Conservation (phyloP, 2,888 invertebrate genomes). For the Helleia helle region DNA sequence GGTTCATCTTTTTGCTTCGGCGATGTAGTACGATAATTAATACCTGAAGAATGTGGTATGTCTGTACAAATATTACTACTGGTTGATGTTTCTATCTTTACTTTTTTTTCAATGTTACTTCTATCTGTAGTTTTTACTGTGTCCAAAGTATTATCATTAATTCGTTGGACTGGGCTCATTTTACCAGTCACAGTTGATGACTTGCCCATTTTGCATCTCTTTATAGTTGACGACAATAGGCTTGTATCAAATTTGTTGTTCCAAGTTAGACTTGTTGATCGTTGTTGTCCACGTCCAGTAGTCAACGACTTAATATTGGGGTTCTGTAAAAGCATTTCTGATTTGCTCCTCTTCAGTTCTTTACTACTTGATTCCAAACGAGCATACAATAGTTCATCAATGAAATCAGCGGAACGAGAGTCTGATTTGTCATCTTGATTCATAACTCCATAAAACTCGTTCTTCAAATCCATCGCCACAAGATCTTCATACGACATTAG, state of each 20-base stretch:
- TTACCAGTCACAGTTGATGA: constrained; percentile 58
- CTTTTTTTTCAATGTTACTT: constrained; percentile 43
- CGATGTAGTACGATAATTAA: constrained; percentile 53
- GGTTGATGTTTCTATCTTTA: constrained; percentile 40
- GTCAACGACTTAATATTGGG: constrained; percentile 63
- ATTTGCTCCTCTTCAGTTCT: constrained; percentile 78
- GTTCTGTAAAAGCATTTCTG: constrained; percentile 74
- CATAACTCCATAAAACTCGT: constrained; percentile 70
- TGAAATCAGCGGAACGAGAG: constrained; percentile 66
- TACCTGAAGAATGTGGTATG: constrained; percentile 55
- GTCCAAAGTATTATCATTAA: constrained; percentile 45
- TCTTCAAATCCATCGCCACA: constrained; percentile 76
- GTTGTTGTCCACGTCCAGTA: constrained; percentile 74
- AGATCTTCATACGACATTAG: constrained; percentile 80
- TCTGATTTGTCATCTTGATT: constrained; percentile 64
- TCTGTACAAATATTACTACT: constrained; percentile 44
- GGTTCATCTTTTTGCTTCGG: constrained; percentile 56
- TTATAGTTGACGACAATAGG: constrained; percentile 74
- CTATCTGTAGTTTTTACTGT: constrained; percentile 47
- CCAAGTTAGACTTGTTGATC: constrained; percentile 80
- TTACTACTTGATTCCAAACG: constrained; percentile 63
- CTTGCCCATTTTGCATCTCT: constrained; percentile 78
- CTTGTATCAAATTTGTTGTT: constrained; percentile 80
- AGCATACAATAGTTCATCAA: constrained; percentile 72
- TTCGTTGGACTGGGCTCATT: constrained; percentile 53